Evolutionary conservation across 2,113 vertebrate genomes (phyloP).

Genomic region (Lophura nycthemera): DNA sequence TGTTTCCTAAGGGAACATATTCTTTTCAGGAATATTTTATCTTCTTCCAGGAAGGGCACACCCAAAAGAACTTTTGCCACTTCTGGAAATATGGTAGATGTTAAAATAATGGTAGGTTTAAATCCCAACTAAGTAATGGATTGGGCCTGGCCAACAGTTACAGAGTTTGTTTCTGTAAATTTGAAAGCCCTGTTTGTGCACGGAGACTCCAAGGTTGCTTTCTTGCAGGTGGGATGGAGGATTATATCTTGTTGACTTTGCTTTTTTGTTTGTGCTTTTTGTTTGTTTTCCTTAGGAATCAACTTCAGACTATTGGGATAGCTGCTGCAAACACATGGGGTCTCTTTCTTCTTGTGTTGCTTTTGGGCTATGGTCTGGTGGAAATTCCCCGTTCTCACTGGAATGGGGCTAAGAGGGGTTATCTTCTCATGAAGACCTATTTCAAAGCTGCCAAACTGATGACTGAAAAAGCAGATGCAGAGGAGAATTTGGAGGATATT

Average conservation of each 20-base stretch:
- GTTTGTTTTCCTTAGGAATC: conserved; percentile 76
- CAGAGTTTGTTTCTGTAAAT: not conserved
- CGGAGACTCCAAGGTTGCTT: not conserved
- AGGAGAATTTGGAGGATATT: conserved; percentile 90
- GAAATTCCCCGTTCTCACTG: conserved; percentile 94
- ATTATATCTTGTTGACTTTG: not conserved
- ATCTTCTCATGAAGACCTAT: conserved; percentile 89
- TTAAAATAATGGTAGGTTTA: not conserved
- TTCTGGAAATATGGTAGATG: not conserved
- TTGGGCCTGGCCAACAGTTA: not conserved
- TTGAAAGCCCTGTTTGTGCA: not conserved
- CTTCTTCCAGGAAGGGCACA: not conserved
- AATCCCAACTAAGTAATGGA: rapidly evolving
- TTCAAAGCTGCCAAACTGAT: conserved; percentile 92
- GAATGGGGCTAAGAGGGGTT: conserved; percentile 86
- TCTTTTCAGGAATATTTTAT: not conserved
- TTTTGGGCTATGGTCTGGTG: conserved; percentile 93
- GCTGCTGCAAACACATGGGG: conserved; percentile 96
- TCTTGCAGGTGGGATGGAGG: rapidly evolving
- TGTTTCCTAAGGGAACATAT: not conserved
- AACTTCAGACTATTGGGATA: conserved; percentile 91
- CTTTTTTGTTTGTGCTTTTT: not conserved
- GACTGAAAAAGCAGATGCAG: conserved; percentile 89
- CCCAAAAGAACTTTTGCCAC: not conserved
- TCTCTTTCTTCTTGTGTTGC: conserved; percentile 91